phyloP scores from a whole-genome alignment of 2,113 vertebrate genomes.

The Odontesthes bonariensis region DNA sequence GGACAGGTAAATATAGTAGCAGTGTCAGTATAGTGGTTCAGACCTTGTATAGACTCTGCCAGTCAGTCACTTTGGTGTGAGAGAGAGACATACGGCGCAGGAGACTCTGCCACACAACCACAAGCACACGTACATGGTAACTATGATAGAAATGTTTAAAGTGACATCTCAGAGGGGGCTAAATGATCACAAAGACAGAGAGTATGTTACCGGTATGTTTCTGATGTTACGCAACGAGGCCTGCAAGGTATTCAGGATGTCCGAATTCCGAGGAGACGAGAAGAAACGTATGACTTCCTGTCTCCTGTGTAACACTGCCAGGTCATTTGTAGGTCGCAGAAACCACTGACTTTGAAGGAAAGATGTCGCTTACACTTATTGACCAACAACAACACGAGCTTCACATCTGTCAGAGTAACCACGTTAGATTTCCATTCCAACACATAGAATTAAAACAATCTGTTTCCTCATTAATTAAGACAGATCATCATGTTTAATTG shows the following conservation, averaged over 20 bases:
- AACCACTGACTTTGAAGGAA: slow-evolving; percentile 88
- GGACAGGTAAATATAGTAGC: neutral
- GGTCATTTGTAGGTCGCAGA: slow-evolving; percentile 88
- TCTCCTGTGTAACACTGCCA: slow-evolving; percentile 87
- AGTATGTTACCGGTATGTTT: slow-evolving; percentile 88
- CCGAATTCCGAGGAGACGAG: slow-evolving; percentile 87
- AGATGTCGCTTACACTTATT: neutral
- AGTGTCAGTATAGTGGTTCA: neutral
- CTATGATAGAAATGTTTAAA: neutral
- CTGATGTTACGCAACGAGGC: slow-evolving; percentile 90
- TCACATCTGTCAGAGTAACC: neutral
- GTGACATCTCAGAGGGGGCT: neutral
- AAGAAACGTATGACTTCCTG: slow-evolving; percentile 95
- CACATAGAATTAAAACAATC: too few species aligned
- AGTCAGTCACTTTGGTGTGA: slow-evolving; percentile 91
- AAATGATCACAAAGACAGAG: neutral
- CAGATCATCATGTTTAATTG: too few species aligned
- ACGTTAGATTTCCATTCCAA: too few species aligned
- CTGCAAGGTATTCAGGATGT: slow-evolving; percentile 87
- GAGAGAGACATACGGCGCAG: slow-evolving; percentile 92
- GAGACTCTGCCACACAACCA: slow-evolving; percentile 82
- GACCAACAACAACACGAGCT: neutral
- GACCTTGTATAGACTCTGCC: slow-evolving; percentile 94
- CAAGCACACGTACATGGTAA: slow-evolving; percentile 13
- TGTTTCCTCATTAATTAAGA: neutral